phyloP scores from a whole-genome alignment of 2,113 vertebrate species.

The Megaceryle maxima region DNA sequence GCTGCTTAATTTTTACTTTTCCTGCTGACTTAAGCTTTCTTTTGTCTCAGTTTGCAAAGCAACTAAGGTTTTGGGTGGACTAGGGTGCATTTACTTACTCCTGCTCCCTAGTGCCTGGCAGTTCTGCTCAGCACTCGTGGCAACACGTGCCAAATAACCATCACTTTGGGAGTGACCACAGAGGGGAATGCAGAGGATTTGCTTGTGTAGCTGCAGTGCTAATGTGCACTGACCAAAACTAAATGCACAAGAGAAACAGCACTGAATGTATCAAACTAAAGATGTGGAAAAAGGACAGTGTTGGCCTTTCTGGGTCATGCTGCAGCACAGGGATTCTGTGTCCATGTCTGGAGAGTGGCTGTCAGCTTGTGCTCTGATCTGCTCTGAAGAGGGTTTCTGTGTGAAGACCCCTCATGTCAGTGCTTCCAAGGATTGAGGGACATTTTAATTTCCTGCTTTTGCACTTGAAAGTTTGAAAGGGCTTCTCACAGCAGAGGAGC shows the following conservation, averaged over 20 bases:
- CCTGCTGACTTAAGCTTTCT: background rate
- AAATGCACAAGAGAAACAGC: background rate
- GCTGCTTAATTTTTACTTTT: background rate
- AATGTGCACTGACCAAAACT: background rate
- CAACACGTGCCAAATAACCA: background rate
- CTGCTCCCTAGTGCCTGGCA: background rate
- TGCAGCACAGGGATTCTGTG: background rate
- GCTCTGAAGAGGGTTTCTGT: background rate
- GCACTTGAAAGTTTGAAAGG: background rate
- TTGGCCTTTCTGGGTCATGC: background rate
- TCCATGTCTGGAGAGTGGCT: background rate
- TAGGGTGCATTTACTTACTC: background rate
- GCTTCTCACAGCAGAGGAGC: background rate
- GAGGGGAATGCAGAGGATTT: background rate
- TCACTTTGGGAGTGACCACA: background rate
- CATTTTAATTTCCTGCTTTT: background rate
- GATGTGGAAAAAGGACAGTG: background rate
- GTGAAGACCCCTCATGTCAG: background rate
- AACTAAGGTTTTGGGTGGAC: background rate
- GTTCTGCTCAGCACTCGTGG: accelerated
- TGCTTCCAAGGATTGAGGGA: background rate
- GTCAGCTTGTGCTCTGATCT: background rate
- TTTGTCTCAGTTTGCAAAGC: background rate
- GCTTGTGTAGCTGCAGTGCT: background rate
- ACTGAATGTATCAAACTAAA: background rate